A percentile compares a stretch with the other conserved stretches of the same genome.
Evolutionary conservation across 2,888 invertebrate genomes (phyloP).

Genomic region (Aricia artaxerxes): DNA sequence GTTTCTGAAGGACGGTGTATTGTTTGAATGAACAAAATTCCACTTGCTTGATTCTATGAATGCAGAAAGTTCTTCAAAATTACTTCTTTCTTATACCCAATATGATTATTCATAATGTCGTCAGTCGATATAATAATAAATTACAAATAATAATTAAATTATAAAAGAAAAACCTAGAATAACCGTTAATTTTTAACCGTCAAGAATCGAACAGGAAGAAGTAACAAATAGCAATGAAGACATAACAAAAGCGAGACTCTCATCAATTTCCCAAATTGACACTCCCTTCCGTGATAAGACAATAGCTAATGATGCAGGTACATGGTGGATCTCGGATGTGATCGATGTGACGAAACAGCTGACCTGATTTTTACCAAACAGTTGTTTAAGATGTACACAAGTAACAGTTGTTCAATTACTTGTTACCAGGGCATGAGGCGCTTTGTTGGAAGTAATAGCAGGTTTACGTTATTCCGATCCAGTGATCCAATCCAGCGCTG

Average conservation of each 20-base stretch:
- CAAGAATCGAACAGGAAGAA: background rate
- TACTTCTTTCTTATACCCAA: no score
- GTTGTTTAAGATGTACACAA: background rate
- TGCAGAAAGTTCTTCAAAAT: background rate
- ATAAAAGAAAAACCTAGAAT: no score
- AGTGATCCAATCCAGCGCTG: no score
- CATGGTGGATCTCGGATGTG: slow-evolving; percentile 7
- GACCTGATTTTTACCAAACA: slow-evolving; percentile 20
- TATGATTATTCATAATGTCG: no score
- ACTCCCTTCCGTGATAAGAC: slow-evolving; percentile 4
- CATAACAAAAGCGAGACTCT: background rate
- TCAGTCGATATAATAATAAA: no score
- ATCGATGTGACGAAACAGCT: slow-evolving; percentile 22
- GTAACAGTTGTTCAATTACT: slow-evolving; percentile 24
- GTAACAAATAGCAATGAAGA: background rate
- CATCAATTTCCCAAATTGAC: slow-evolving; percentile 12
- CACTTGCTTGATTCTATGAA: background rate
- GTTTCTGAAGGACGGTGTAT: slow-evolving; percentile 3
- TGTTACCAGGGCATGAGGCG: background rate
- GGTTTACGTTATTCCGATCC: no score
- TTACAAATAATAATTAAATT: no score
- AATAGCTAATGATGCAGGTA: slow-evolving; percentile 4
- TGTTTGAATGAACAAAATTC: slow-evolving; percentile 12
- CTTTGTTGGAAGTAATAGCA: background rate
- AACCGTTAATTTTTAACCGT: background rate